A percentile compares a stretch with the other conserved stretches of the same genome.
phyloP scores from a whole-genome alignment of 2,888 invertebrate species.

The Molanna angustata region DNA sequence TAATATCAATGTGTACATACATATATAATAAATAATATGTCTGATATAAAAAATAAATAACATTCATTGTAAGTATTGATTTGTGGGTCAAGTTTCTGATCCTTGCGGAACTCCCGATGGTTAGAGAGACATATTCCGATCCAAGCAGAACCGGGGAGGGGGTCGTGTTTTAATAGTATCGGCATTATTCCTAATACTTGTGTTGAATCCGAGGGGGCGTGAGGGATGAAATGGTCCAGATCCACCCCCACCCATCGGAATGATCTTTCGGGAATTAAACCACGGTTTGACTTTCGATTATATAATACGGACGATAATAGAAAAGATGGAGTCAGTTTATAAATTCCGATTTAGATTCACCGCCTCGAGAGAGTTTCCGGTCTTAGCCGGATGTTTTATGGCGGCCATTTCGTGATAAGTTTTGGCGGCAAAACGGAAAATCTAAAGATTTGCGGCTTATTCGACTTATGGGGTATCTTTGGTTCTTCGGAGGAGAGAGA shows the following conservation, averaged over 20 bases:
- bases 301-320: conserved; percentile 7
- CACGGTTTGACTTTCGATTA: conserved; percentile 9
- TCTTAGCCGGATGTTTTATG: conserved; percentile 12
- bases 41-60: too few relatives aligned
- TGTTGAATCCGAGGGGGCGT: not conserved
- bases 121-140: too few relatives aligned
- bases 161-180: conserved; percentile 28
- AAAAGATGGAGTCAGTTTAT: conserved; percentile 11
- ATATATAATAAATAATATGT: too few relatives aligned
- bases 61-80: too few relatives aligned
- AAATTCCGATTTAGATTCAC: conserved; percentile 15
- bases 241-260: too few relatives aligned
- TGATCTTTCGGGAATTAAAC: conserved; percentile 11
- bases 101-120: too few relatives aligned
- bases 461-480: conserved; percentile 12
- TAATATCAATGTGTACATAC: too few relatives aligned
- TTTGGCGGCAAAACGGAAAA: conserved; percentile 8
- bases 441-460: conserved; percentile 17
- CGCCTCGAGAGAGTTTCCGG: too few relatives aligned
- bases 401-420: conserved; percentile 3
- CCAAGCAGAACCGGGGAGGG: too few relatives aligned
- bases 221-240: conserved; percentile 20
- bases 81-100: too few relatives aligned
- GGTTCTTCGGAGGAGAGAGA: not conserved
- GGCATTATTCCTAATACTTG: conserved; percentile 30